A percentile compares a stretch with the other conserved stretches of the same genome.
These are phyloP conservation scores for Hetaerina titia DNA, from an alignment of 2,888 invertebrate species.

Conservation along the genomic window DNA sequence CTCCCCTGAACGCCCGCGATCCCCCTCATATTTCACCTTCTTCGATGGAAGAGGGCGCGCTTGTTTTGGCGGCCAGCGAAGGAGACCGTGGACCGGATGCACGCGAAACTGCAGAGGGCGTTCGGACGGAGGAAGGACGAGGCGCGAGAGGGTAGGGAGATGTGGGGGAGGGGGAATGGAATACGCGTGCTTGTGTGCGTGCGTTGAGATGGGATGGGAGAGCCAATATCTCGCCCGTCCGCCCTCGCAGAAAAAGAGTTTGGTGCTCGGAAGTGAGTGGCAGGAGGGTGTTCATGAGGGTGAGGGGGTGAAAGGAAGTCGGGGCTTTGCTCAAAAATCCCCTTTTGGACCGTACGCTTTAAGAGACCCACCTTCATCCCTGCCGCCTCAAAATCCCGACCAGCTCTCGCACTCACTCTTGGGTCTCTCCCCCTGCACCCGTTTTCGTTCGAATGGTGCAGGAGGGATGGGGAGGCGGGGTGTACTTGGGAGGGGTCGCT, in stretches of 20 bases:
- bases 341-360: constrained; percentile 12
- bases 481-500: background rate
- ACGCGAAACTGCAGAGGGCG: constrained; percentile 28
- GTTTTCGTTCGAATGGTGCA: background rate
- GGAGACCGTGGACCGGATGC: constrained; percentile 34
- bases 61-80: constrained; percentile 55
- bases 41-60: background rate
- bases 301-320: constrained; percentile 41
- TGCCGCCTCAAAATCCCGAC: background rate
- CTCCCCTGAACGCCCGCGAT: constrained; percentile 17
- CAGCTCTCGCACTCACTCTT: background rate
- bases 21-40: constrained; percentile 54
- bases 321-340: constrained; percentile 59
- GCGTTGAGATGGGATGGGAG: too few species aligned
- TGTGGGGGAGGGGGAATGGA: too few species aligned
- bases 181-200: too few species aligned
- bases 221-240: too few species aligned
- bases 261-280: too few species aligned
- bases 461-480: background rate
- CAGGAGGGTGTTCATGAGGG: background rate
- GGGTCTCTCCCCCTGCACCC: background rate
- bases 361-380: background rate
- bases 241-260: too few species aligned
- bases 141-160: too few species aligned
- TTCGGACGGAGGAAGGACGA: background rate